phyloP scores from a whole-genome alignment of 2,888 invertebrate species.

The Danaus chrysippus region DNA sequence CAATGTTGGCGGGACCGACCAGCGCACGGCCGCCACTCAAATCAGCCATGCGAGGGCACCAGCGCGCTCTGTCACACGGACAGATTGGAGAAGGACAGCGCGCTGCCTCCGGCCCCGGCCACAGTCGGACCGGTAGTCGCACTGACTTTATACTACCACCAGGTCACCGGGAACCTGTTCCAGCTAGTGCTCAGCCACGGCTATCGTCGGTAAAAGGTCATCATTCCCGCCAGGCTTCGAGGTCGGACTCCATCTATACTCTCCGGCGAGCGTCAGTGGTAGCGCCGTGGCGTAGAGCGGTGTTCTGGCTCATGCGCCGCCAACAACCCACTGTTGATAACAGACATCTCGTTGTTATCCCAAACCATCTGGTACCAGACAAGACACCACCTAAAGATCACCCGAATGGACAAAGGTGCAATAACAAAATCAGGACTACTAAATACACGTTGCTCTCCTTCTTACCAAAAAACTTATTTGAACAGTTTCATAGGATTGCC shows the following conservation, averaged over 20 bases:
- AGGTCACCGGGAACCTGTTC: slow-evolving; percentile 85
- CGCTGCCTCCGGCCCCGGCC: slow-evolving; percentile 77
- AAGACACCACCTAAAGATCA: slow-evolving; percentile 89
- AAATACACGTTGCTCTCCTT: slow-evolving; percentile 97
- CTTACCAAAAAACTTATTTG: slow-evolving; percentile 96
- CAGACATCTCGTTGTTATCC: slow-evolving; percentile 85
- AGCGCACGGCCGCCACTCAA: slow-evolving; percentile 85
- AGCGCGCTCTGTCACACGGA: slow-evolving; percentile 92
- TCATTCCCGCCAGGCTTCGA: slow-evolving; percentile 92
- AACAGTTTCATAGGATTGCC: slow-evolving; percentile 98
- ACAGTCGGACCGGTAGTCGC: slow-evolving; percentile 90
- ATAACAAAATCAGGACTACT: slow-evolving; percentile 94
- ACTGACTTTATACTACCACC: slow-evolving; percentile 94
- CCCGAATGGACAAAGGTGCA: slow-evolving; percentile 89
- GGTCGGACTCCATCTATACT: slow-evolving; percentile 94
- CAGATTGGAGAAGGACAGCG: slow-evolving; percentile 84
- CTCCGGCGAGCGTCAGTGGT: slow-evolving; percentile 86
- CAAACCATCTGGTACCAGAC: slow-evolving; percentile 91
- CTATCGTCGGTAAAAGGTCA: slow-evolving; percentile 75
- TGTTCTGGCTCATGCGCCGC: slow-evolving; percentile 80
- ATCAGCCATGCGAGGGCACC: slow-evolving; percentile 86
- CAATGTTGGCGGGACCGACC: slow-evolving; percentile 63
- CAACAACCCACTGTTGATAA: slow-evolving; percentile 83
- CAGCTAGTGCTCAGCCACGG: slow-evolving; percentile 64
- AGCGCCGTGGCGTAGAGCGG: slow-evolving; percentile 84